Conservation (phyloP, 2,888 invertebrate species). For the Brenthis ino region DNA sequence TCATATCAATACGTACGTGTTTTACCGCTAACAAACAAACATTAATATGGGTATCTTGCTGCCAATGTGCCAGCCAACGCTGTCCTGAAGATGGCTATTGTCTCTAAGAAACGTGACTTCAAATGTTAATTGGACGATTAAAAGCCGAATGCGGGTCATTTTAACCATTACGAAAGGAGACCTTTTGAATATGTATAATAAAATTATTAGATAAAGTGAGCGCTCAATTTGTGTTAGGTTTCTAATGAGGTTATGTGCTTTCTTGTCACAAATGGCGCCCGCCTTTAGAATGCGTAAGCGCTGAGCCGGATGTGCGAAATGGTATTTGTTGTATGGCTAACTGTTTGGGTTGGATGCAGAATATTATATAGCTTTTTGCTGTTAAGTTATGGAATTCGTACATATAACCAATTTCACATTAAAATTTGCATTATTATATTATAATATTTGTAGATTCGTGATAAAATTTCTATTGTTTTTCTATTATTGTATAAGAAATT, state of each 20-base stretch:
- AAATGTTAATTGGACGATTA: conserved; percentile 82
- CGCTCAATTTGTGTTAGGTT: conserved; percentile 76
- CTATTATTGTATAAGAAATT: conserved; percentile 6
- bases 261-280: conserved; percentile 77
- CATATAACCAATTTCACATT: conserved; percentile 15
- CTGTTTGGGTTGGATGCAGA: conserved; percentile 65
- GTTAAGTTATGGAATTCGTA: conserved; percentile 21
- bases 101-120: conserved; percentile 80
- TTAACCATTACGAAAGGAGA: conserved; percentile 73
- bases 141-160: conserved; percentile 82
- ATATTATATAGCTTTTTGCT: conserved; percentile 60
- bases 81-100: conserved; percentile 81
- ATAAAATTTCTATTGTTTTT: conserved; percentile 30
- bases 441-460: conserved; percentile 21
- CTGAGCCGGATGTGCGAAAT: conserved; percentile 79
- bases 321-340: conserved; percentile 70
- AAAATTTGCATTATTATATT: conserved; percentile 23
- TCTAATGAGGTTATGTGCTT: conserved; percentile 82
- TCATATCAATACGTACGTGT: conserved; percentile 70
- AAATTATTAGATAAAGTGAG: conserved; percentile 75
- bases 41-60: conserved; percentile 80
- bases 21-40: conserved; percentile 82
- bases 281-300: conserved; percentile 75
- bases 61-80: conserved; percentile 78
- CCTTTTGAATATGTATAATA: conserved; percentile 82